Percentiles rank a stretch among this genome's conserved stretches.
Conservation (phyloP, 2,113 vertebrate genomes). For the Gallinago jamesoni region DNA sequence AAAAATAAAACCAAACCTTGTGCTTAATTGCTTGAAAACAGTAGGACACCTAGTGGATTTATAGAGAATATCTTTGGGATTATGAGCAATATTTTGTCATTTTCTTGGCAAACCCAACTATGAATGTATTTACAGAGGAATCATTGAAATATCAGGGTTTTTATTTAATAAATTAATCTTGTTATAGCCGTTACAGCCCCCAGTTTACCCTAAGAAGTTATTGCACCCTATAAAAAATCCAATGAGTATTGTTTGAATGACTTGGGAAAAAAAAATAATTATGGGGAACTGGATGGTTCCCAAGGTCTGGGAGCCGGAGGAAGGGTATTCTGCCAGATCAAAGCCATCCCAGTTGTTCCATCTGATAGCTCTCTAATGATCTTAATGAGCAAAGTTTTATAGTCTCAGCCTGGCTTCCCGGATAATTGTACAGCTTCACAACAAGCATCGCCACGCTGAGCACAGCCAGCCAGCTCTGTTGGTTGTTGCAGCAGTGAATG, state of each 20-base stretch:
- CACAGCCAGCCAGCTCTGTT: neutral
- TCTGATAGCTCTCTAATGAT: constrained; percentile 51
- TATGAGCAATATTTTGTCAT: neutral
- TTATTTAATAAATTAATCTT: constrained; percentile 17
- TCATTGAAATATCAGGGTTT: constrained; percentile 1
- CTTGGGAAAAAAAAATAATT: neutral
- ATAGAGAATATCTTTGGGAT: constrained; percentile 11
- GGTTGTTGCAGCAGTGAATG: neutral
- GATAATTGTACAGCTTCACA: neutral
- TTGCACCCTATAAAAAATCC: neutral
- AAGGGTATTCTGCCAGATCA: constrained; percentile 39
- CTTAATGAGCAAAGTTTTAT: constrained; percentile 41
- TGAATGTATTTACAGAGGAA: neutral
- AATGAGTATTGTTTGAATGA: neutral
- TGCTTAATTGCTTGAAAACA: constrained; percentile 60
- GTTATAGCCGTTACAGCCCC: neutral
- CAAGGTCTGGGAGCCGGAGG: neutral
- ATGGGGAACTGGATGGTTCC: constrained; percentile 14
- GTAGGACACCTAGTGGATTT: constrained; percentile 72
- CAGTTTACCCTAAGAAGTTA: neutral
- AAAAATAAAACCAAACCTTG: neutral
- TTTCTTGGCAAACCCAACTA: constrained; percentile 31
- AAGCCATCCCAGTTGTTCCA: constrained; percentile 43
- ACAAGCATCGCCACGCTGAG: neutral
- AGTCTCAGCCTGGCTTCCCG: neutral